A percentile compares a stretch with the other conserved stretches of the same genome.
Conservation (phyloP, 1,140 invertebrate genomes). For the Drosophila arawakana region DNA sequence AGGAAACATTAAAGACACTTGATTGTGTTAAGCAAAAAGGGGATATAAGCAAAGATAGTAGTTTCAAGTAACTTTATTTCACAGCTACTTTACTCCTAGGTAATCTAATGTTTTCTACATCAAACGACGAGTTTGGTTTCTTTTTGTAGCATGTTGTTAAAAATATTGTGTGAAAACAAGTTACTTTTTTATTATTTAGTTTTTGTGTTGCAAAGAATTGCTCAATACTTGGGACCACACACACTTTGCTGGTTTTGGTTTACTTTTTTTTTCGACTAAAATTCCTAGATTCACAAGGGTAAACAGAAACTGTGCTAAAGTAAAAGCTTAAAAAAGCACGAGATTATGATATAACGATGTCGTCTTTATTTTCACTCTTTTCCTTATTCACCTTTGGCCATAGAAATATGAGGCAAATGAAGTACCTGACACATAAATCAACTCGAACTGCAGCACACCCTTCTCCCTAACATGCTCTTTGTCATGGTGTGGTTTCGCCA, state of each 20-base stretch:
- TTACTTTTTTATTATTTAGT: constrained; percentile 15
- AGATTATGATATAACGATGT: constrained; percentile 24
- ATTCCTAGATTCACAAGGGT: constrained; percentile 37
- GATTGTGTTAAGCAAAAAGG: neutral
- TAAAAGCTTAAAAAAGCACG: constrained; percentile 20
- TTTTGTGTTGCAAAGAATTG: constrained; percentile 32
- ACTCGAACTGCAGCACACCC: constrained; percentile 59
- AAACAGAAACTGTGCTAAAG: constrained; percentile 33
- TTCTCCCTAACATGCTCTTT: constrained; percentile 52
- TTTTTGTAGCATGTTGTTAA: constrained; percentile 29
- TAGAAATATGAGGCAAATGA: constrained; percentile 64
- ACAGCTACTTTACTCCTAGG: too few relatives aligned
- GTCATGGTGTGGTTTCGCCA: constrained; percentile 38
- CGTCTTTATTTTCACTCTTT: constrained; percentile 63
- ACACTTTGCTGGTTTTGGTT: constrained; percentile 20
- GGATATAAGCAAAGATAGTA: too few relatives aligned
- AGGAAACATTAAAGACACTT: constrained; percentile 11
- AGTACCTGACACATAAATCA: constrained; percentile 62
- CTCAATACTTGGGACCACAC: constrained; percentile 37
- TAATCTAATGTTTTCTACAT: constrained; percentile 1
- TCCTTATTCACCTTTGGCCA: constrained; percentile 29
- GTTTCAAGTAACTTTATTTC: too few relatives aligned
- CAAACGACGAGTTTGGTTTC: neutral
- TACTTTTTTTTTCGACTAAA: constrained; percentile 15
- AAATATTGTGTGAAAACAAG: constrained; percentile 33